Conservation (phyloP, 2,888 invertebrate genomes). For the Tyria jacobaeae region DNA sequence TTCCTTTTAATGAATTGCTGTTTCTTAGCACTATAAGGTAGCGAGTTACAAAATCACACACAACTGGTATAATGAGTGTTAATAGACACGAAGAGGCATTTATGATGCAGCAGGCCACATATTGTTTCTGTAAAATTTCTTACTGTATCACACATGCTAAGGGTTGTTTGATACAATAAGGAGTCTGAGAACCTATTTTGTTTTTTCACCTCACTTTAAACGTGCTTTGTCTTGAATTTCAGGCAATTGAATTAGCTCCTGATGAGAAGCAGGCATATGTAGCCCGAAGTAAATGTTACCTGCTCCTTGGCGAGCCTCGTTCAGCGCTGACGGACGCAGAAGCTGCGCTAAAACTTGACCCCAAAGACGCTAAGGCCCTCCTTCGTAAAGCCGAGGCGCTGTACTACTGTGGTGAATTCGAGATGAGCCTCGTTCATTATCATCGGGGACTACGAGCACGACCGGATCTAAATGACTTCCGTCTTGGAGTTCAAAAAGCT, state of each 20-base stretch:
- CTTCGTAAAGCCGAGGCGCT: slow-evolving; percentile 97
- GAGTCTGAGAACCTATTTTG: no score
- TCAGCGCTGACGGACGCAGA: slow-evolving; percentile 95
- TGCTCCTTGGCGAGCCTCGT: slow-evolving; percentile 94
- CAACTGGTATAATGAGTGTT: neutral
- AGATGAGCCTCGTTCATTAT: slow-evolving; percentile 96
- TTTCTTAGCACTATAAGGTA: no score
- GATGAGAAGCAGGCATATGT: slow-evolving; percentile 95
- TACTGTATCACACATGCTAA: no score
- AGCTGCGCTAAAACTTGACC: slow-evolving; percentile 91
- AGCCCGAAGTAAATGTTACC: slow-evolving; percentile 95
- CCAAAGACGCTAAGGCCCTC: slow-evolving; percentile 88
- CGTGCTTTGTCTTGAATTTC: slow-evolving; percentile 56
- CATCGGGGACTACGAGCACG: slow-evolving; percentile 94
- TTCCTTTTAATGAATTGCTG: no score
- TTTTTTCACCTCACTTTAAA: neutral
- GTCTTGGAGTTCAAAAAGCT: slow-evolving; percentile 95
- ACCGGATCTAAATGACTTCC: slow-evolving; percentile 92
- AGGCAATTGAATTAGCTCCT: slow-evolving; percentile 95
- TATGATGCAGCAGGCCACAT: neutral
- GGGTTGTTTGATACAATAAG: no score
- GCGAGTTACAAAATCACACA: no score
- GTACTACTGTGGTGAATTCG: slow-evolving; percentile 97
- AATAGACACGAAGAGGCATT: neutral
- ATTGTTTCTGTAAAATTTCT: neutral